These are phyloP conservation scores for Hemiprocne comata DNA, from an alignment of 2,113 vertebrate species.

Conservation along the genomic window DNA sequence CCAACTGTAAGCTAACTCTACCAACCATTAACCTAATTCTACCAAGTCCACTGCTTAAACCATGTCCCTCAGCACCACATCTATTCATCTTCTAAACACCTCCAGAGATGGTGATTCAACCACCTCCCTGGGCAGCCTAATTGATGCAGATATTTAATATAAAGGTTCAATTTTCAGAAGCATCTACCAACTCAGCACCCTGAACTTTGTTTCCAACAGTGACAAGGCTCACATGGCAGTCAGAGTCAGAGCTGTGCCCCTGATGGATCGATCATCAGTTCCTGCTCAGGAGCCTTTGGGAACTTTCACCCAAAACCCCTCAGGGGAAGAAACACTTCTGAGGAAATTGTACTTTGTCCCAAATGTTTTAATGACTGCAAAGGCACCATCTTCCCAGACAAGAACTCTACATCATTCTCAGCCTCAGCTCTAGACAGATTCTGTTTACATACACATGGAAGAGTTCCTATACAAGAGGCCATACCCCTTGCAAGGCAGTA, in stretches of 20 bases:
- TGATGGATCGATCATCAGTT: fast-evolving
- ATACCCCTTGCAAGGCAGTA: not conserved
- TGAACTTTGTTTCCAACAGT: not conserved
- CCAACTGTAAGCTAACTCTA: too few species aligned
- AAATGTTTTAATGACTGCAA: not conserved
- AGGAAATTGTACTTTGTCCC: not conserved
- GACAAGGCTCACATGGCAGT: not conserved
- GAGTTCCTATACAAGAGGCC: not conserved
- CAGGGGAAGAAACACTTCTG: fast-evolving
- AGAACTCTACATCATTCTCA: not conserved
- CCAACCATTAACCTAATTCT: too few species aligned
- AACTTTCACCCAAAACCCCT: not conserved
- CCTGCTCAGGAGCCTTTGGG: not conserved
- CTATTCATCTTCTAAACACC: too few species aligned
- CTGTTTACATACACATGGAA: not conserved
- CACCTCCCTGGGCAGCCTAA: not conserved
- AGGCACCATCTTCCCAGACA: not conserved
- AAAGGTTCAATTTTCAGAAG: not conserved
- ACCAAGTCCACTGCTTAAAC: too few species aligned
- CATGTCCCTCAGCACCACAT: too few species aligned
- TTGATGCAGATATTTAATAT: not conserved
- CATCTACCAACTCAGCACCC: not conserved
- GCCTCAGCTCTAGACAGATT: not conserved
- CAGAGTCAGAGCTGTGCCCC: not conserved
- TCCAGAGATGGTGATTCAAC: too few species aligned